phyloP scores from a whole-genome alignment of 2,797 vertebrate species.

The Gallinago nigripennis region DNA sequence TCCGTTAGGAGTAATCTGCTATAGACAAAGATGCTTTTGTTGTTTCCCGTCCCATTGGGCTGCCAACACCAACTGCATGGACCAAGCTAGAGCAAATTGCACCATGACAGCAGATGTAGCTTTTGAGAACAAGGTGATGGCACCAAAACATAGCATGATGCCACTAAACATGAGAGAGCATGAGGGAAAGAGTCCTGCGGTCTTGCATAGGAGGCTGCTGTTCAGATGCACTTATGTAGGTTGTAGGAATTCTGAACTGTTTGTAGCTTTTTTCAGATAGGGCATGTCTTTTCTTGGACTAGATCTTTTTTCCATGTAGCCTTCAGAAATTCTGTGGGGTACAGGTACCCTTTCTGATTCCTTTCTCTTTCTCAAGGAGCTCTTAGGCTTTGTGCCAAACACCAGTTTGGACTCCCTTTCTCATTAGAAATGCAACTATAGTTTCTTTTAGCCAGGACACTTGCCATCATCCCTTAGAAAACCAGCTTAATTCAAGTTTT shows the following conservation, averaged over 20 bases:
- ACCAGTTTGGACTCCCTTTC: not conserved
- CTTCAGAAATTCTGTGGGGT: not conserved
- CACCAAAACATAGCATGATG: not conserved
- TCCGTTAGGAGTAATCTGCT: not conserved
- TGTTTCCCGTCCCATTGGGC: not conserved
- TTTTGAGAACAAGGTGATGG: not conserved
- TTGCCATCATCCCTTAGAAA: not conserved
- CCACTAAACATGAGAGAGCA: not conserved
- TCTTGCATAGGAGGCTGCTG: not conserved
- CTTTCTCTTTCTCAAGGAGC: not conserved
- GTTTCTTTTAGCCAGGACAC: not conserved
- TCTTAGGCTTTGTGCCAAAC: not conserved
- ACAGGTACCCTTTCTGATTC: not conserved
- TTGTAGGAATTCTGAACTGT: not conserved
- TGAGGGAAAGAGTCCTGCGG: not conserved
- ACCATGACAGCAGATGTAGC: not conserved
- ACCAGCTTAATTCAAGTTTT: not conserved
- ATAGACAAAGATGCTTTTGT: not conserved
- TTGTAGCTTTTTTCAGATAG: not conserved
- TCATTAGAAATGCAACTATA: not conserved
- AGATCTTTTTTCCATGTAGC: not conserved
- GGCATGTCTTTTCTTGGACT: not conserved
- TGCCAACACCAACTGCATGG: not conserved
- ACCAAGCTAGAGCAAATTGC: not conserved
- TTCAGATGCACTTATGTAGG: fast-evolving